Conservation (phyloP, 2,888 invertebrate species). For the Apotomis turbidana region DNA sequence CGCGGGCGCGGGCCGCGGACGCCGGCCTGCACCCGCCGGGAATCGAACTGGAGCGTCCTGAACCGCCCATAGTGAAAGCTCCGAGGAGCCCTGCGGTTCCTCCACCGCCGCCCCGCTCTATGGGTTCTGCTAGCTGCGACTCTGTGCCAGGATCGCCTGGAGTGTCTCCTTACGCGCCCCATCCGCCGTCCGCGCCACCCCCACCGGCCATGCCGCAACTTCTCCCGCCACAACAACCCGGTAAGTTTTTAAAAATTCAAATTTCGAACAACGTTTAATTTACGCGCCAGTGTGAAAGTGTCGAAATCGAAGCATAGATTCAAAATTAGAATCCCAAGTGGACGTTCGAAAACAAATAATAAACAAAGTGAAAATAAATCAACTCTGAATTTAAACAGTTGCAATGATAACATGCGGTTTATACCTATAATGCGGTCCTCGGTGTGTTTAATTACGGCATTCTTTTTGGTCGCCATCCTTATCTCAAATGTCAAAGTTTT, state of each 20-base stretch:
- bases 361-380: background rate
- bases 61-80: conserved; percentile 75
- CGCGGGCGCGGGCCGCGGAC: conserved; percentile 78
- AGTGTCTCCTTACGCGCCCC: conserved; percentile 72
- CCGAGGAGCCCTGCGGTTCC: conserved; percentile 64
- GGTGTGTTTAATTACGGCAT: too few relatives aligned
- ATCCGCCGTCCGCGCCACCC: conserved; percentile 85
- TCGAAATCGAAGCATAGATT: background rate
- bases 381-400: background rate
- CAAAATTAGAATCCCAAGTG: background rate
- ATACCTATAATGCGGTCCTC: too few relatives aligned
- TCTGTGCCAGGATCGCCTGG: conserved; percentile 76
- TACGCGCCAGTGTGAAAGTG: background rate
- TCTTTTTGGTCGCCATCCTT: too few relatives aligned
- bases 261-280: background rate
- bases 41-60: conserved; percentile 76
- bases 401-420: too few relatives aligned
- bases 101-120: conserved; percentile 64
- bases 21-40: conserved; percentile 71
- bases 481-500: too few relatives aligned
- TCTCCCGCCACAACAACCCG: conserved; percentile 76
- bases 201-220: conserved; percentile 79
- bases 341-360: background rate
- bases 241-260: conserved; percentile 59
- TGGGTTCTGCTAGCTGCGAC: conserved; percentile 74